Percentiles rank a stretch among this genome's conserved stretches.
Conservation (phyloP, 2,888 invertebrate genomes). For the Cotesia congregata region DNA sequence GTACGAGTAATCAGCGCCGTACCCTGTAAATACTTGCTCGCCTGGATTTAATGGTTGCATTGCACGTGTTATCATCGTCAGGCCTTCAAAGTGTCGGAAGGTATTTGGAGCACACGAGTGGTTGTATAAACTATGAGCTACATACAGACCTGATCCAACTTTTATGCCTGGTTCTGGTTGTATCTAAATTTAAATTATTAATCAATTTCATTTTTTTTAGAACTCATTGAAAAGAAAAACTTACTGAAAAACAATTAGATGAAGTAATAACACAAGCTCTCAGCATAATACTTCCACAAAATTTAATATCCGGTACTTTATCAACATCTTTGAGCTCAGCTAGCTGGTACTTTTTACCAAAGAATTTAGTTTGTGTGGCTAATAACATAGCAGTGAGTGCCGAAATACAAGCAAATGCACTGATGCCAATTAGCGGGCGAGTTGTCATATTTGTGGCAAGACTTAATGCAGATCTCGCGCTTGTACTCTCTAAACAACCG, state of each 20-base stretch:
- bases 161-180: slow-evolving; percentile 65
- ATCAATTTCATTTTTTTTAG: slow-evolving; percentile 4
- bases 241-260: slow-evolving; percentile 67
- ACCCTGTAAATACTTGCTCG: slow-evolving; percentile 66
- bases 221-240: slow-evolving; percentile 18
- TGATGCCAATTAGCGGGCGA: slow-evolving; percentile 63
- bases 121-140: slow-evolving; percentile 64
- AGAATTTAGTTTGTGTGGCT: slow-evolving; percentile 62
- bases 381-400: slow-evolving; percentile 62
- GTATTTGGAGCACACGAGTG: slow-evolving; percentile 67
- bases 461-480: slow-evolving; percentile 61
- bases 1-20: slow-evolving; percentile 65
- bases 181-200: slow-evolving; percentile 52
- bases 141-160: slow-evolving; percentile 65
- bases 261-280: slow-evolving; percentile 66
- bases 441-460: slow-evolving; percentile 65
- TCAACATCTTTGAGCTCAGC: slow-evolving; percentile 55
- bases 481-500: slow-evolving; percentile 58
- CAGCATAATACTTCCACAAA: slow-evolving; percentile 64
- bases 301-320: slow-evolving; percentile 56
- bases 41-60: slow-evolving; percentile 62
- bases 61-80: slow-evolving; percentile 66
- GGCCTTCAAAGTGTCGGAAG: slow-evolving; percentile 65
- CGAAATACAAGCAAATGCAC: slow-evolving; percentile 66
- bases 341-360: slow-evolving; percentile 59